A percentile compares a stretch with the other conserved stretches of the same genome.
phyloP scores from a whole-genome alignment of 2,113 vertebrate genomes.

The Microtus richardsoni region DNA sequence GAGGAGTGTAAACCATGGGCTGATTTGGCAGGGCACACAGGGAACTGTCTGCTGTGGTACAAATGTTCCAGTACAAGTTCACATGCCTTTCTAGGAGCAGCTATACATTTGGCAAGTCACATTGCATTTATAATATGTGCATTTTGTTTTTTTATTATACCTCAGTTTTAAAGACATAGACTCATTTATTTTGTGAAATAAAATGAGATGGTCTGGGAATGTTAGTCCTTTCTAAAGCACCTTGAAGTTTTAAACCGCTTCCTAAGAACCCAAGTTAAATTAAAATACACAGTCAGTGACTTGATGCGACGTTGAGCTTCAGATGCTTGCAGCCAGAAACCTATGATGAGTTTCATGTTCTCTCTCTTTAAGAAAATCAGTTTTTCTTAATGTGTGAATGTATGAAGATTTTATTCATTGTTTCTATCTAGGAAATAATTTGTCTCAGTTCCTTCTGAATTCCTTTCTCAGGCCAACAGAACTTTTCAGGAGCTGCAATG shows the following conservation, averaged over 20 bases:
- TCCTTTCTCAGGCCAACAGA: constrained; percentile 93
- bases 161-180: constrained; percentile 30
- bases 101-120: neutral
- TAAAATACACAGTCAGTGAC: neutral
- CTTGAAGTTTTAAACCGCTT: constrained; percentile 41
- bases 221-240: neutral
- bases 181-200: constrained; percentile 29
- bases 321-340: neutral
- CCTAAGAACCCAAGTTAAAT: neutral
- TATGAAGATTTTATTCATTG: neutral
- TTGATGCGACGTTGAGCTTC: neutral
- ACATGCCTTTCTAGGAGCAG: neutral
- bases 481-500: constrained; percentile 97
- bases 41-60: neutral
- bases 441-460: constrained; percentile 46
- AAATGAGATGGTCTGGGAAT: neutral
- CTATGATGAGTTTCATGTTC: neutral
- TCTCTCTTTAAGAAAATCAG: constrained; percentile 23
- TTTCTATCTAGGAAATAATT: constrained; percentile 48
- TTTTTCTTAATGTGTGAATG: neutral
- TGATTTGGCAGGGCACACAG: neutral
- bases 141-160: neutral
- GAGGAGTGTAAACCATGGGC: neutral
- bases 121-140: neutral
- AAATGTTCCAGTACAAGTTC: neutral